A percentile compares a stretch with the other conserved stretches of the same genome.
Evolutionary conservation across 2,888 invertebrate genomes (phyloP).

Genomic region (Drosophila paramelanica): DNA sequence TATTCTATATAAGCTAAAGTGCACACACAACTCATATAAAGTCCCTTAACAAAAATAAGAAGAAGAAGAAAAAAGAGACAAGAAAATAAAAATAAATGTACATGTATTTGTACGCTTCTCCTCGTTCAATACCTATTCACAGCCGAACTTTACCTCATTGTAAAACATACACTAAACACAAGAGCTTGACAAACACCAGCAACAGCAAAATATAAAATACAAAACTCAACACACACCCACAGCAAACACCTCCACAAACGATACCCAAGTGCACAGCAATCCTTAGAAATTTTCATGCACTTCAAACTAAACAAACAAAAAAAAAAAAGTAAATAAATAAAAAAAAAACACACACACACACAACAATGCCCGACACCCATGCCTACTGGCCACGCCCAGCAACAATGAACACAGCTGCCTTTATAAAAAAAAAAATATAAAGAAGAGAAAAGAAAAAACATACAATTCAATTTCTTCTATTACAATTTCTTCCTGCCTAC

Average conservation of each 20-base stretch:
- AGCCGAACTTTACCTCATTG: conserved; percentile 80
- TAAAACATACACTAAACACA: conserved; percentile 65
- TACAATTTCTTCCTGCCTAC: conserved; percentile 67
- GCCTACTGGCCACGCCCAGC: conserved; percentile 16
- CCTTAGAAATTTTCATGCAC: conserved; percentile 60
- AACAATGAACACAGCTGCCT: conserved; percentile 67
- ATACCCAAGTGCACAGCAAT: conserved; percentile 74
- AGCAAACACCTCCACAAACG: conserved; percentile 55
- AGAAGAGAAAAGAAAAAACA: conserved; percentile 44
- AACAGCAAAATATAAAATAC: conserved; percentile 37
- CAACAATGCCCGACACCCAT: conserved; percentile 37
- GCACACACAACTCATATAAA: conserved; percentile 45
- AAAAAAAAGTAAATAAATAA: neutral
- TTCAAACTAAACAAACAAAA: conserved; percentile 17
- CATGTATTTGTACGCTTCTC: conserved; percentile 68
- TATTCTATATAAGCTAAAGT: conserved; percentile 58
- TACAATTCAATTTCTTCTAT: conserved; percentile 79
- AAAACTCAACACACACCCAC: conserved; percentile 26
- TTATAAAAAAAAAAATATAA: conserved; percentile 42
- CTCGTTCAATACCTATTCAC: conserved; percentile 63
- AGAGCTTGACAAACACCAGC: conserved; percentile 55
- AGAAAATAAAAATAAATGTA: conserved; percentile 34
- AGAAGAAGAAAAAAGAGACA: conserved; percentile 3
- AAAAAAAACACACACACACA: conserved; percentile 22
- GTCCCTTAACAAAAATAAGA: conserved; percentile 4